Evolutionary conservation across 1,140 invertebrate species (phyloP), one percentile per base, ranked within the genome.

Genomic region (Manduca sexta): DNA sequence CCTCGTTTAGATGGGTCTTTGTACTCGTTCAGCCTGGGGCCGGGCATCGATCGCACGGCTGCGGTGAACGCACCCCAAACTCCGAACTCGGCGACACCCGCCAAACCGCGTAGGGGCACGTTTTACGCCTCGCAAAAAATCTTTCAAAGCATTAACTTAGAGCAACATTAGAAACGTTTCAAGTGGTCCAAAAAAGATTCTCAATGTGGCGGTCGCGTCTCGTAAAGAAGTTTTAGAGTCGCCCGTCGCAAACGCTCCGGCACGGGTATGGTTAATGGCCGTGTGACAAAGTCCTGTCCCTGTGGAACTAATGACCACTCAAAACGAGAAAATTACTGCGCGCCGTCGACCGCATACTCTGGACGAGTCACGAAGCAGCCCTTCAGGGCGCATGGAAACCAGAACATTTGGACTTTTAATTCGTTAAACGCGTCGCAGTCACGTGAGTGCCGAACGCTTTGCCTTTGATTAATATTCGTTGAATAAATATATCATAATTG

Each of bases 251-350:
- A 14, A 35, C n/a, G 49, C 54, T 49, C 26, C 64, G 61, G 67
- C 64, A 61, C 65, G 64, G 65, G 64, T 62, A 57, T 61, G 64
- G 64, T 69, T 80, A 76, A 81, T 78, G 73, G 69, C 54, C 52
- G 57, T 60, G 67, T 68, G 68, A 71, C 67, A 69, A 67, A 70
- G 64, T 65, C 62, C 61, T 66, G 69, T 74, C 70, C 69, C 70
- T 55, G 62, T 63, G 69, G 66, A 69, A 81, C 71, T 81, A 81
- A 81, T 81, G 77, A 78, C 73, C 68, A 74, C 73, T 81, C 64
- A 58, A 69, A 76, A 75, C 64, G 66, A 68, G 72, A 74, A 78
- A 81, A 78, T 81, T 76, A 78, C 74, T 49, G 60, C 62, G 55
- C 55, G 63, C 61, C 52, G 56, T 56, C 63, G 53, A 55, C 57